Evolutionary conservation across 2,797 vertebrate species (phyloP).

Genomic region (Peromyscus aztecus): DNA sequence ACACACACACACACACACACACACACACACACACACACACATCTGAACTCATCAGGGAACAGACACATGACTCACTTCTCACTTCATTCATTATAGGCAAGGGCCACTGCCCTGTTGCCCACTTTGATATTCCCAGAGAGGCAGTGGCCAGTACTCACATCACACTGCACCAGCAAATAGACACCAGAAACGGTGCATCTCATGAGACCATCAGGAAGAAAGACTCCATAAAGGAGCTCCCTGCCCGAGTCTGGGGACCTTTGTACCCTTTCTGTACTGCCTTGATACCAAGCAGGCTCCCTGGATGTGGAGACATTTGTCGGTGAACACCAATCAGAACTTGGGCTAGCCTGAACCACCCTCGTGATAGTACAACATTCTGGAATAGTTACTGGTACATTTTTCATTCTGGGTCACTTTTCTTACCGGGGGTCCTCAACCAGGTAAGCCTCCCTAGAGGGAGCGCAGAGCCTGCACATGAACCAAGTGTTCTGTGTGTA

Average conservation of each 20-base stretch:
- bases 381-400: fast-evolving
- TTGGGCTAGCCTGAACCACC: neutral
- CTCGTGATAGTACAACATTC: fast-evolving
- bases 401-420: neutral
- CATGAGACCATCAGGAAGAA: neutral
- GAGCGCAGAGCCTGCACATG: neutral
- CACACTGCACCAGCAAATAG: neutral
- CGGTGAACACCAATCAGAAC: neutral
- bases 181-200: neutral
- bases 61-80: neutral
- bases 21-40: neutral
- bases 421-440: neutral
- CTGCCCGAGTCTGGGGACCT: neutral
- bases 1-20: neutral
- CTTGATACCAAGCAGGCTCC: neutral
- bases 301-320: fast-evolving
- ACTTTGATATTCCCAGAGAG: neutral
- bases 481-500: neutral
- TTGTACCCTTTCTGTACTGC: fast-evolving
- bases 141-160: neutral
- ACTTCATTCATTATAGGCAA: neutral
- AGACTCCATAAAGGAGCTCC: neutral
- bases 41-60: neutral
- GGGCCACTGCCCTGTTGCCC: neutral
- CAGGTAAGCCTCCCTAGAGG: neutral